A percentile compares a stretch with the other conserved stretches of the same genome.
Evolutionary conservation across 2,113 vertebrate genomes (phyloP).

Genomic region (Pygoscelis adeliae): DNA sequence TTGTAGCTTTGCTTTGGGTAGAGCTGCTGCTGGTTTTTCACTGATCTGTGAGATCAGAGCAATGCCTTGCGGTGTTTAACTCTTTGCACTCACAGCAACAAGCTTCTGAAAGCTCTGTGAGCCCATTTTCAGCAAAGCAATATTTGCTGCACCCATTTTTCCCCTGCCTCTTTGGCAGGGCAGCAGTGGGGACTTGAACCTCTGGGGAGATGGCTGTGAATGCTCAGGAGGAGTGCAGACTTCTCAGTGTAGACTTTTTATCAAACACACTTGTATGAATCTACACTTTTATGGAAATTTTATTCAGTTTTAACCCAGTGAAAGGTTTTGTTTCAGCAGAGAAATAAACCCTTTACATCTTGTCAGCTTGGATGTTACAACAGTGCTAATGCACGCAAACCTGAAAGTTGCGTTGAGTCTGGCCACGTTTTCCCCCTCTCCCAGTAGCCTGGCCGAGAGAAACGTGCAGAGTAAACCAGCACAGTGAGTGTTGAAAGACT

Average conservation of each 20-base stretch:
- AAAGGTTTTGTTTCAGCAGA: background rate
- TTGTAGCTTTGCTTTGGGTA: slow-evolving; percentile 35
- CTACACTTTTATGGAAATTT: background rate
- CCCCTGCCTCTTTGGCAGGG: background rate
- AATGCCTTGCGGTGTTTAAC: slow-evolving; percentile 42
- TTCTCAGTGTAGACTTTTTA: background rate
- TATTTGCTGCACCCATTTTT: background rate
- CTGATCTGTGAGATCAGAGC: slow-evolving; percentile 52
- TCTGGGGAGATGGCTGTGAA: background rate
- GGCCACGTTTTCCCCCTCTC: background rate
- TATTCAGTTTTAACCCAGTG: background rate
- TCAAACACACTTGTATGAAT: background rate
- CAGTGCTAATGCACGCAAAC: background rate
- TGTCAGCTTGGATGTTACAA: background rate
- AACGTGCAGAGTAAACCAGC: background rate
- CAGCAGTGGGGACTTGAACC: background rate
- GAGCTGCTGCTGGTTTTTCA: slow-evolving; percentile 38
- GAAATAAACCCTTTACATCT: background rate
- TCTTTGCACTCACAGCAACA: background rate
- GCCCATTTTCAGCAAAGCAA: background rate
- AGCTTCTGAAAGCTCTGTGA: background rate
- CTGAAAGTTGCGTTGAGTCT: background rate
- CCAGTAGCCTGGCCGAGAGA: background rate
- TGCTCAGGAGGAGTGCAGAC: background rate
- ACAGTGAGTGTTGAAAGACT: background rate